Conservation (phyloP, 2,888 invertebrate species). For the Diabrotica balteata region DNA sequence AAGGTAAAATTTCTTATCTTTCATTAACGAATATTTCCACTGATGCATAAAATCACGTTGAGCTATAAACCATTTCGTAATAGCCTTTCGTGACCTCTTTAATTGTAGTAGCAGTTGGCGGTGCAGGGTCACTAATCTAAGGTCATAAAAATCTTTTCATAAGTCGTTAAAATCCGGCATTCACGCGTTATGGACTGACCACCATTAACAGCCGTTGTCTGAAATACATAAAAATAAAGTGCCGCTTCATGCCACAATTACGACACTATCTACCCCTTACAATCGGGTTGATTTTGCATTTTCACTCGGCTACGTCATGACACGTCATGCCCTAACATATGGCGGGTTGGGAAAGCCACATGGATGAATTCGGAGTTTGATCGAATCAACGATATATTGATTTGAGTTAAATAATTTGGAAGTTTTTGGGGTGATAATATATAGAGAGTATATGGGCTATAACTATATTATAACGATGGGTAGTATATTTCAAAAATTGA, state of each 20-base stretch:
- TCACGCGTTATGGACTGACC: slow-evolving; percentile 1
- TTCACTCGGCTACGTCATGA: slow-evolving; percentile 1
- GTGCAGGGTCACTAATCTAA: not conserved
- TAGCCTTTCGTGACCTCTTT: slow-evolving; percentile 2
- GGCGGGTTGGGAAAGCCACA: slow-evolving; percentile 19
- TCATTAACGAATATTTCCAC: too few species aligned
- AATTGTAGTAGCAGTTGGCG: not conserved
- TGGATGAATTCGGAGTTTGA: slow-evolving; percentile 7
- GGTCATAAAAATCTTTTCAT: slow-evolving; percentile 11
- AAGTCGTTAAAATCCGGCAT: slow-evolving; percentile 2
- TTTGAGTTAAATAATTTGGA: not conserved
- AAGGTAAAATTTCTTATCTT: too few species aligned
- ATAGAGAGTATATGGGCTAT: too few species aligned
- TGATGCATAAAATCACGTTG: too few species aligned
- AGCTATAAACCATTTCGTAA: too few species aligned
- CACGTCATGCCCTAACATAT: slow-evolving; percentile 22
- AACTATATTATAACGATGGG: too few species aligned
- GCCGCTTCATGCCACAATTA: slow-evolving; percentile 14
- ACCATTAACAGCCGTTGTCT: slow-evolving; percentile 3
- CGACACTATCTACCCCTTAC: slow-evolving; percentile 19
- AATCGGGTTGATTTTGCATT: slow-evolving; percentile 18
- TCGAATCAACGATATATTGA: not conserved
- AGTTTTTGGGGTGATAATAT: too few species aligned
- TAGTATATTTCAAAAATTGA: too few species aligned
- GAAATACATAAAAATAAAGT: slow-evolving; percentile 17